A percentile compares a stretch with the other conserved stretches of the same genome.
Conservation (phyloP, 2,888 invertebrate genomes). For the Amiota minor region DNA sequence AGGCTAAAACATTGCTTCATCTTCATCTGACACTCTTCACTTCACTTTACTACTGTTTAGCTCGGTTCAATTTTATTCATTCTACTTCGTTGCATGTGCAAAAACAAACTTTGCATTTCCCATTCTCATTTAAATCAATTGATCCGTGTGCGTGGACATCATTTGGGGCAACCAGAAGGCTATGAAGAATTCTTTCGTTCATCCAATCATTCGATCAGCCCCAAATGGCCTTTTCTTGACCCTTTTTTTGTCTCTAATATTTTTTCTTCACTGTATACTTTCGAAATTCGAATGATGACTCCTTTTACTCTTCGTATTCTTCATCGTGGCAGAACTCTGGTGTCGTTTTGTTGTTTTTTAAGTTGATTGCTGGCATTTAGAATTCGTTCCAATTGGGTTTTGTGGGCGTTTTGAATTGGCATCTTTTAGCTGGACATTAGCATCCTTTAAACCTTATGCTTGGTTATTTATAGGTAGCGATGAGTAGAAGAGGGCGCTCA, state of each 20-base stretch:
- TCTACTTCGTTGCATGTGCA: slow-evolving; percentile 62
- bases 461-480: not conserved
- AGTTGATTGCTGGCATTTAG: slow-evolving; percentile 31
- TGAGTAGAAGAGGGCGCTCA: no score
- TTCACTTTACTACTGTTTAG: not conserved
- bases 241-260: slow-evolving; percentile 49
- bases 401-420: no score
- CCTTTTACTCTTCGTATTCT: no score
- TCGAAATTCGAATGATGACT: no score
- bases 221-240: slow-evolving; percentile 56
- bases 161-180: not conserved
- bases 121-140: slow-evolving; percentile 56
- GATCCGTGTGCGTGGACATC: slow-evolving; percentile 51
- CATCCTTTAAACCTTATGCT: slow-evolving; percentile 55
- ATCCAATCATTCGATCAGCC: not conserved
- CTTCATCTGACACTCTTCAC: no score
- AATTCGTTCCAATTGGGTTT: no score
- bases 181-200: no score
- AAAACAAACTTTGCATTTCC: slow-evolving; percentile 49
- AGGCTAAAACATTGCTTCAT: no score
- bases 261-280: no score
- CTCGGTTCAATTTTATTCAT: slow-evolving; percentile 47
- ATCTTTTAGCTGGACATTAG: slow-evolving; percentile 57
- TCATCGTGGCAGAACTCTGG: not conserved
- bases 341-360: slow-evolving; percentile 23